Conservation (phyloP, 2,113 vertebrate species). For the Naja naja region DNA sequence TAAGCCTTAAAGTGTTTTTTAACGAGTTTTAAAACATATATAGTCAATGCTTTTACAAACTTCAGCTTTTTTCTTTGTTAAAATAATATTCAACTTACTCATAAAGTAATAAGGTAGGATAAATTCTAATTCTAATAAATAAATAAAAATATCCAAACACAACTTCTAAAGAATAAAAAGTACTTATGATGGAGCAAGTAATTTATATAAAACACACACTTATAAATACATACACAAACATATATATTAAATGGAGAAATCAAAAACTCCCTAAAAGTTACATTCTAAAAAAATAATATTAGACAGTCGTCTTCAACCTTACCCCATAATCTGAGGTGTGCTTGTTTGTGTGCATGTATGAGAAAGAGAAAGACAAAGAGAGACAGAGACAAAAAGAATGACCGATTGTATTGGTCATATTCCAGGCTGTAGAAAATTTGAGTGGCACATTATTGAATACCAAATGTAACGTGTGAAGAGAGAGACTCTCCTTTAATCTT, state of each 20-base stretch:
- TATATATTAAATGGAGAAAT: constrained; percentile 48
- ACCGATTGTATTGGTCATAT: constrained; percentile 56
- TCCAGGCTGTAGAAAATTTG: constrained; percentile 52
- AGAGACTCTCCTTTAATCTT: constrained; percentile 42
- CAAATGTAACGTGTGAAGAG: constrained; percentile 53
- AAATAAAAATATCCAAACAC: constrained; percentile 16
- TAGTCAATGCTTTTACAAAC: constrained; percentile 22
- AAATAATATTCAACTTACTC: constrained; percentile 52
- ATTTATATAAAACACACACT: constrained; percentile 17
- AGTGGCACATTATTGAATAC: constrained; percentile 36
- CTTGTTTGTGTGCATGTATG: background rate
- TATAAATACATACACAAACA: constrained; percentile 42
- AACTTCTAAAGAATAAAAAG: constrained; percentile 48
- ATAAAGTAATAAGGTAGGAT: background rate
- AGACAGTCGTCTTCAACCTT: constrained; percentile 45
- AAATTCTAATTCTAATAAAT: background rate
- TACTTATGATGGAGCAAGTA: constrained; percentile 41
- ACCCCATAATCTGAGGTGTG: constrained; percentile 1
- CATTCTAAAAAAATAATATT: constrained; percentile 43
- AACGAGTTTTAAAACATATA: constrained; percentile 29
- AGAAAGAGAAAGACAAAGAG: background rate
- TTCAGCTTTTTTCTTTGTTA: constrained; percentile 23
- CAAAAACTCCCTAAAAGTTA: constrained; percentile 56
- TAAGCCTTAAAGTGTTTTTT: constrained; percentile 20
- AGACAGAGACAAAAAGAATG: background rate